Conservation (phyloP, 2,113 vertebrate species). For the Hoplias malabaricus region DNA sequence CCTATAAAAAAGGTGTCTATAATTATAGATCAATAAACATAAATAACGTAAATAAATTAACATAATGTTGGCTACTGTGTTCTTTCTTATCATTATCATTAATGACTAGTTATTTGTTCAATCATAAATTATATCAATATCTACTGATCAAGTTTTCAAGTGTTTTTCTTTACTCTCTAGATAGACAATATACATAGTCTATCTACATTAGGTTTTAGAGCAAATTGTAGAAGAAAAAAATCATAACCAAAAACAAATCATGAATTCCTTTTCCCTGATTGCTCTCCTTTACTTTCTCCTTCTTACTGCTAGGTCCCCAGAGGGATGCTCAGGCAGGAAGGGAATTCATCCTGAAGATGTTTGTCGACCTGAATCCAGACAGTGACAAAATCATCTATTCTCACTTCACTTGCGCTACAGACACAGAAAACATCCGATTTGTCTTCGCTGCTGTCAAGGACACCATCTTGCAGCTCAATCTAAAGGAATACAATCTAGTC, state of each 20-base stretch:
- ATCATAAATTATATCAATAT: no score
- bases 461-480: constrained; percentile 79
- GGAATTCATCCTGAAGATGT: constrained; percentile 86
- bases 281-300: constrained; percentile 7
- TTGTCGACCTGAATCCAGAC: constrained; percentile 80
- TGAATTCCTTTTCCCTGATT: not conserved
- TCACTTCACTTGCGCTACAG: constrained; percentile 77
- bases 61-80: no score
- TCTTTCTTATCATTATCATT: no score
- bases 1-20: no score
- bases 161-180: no score
- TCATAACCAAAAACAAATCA: not conserved
- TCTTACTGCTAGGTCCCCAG: constrained; percentile 74
- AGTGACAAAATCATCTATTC: constrained; percentile 83
- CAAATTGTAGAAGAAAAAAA: not conserved
- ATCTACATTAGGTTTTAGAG: no score
- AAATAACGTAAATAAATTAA: no score
- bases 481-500: constrained; percentile 79
- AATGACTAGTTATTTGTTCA: no score
- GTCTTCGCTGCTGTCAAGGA: constrained; percentile 74
- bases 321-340: constrained; percentile 74
- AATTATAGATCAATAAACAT: no score
- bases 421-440: constrained; percentile 75
- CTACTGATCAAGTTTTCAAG: no score
- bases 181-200: no score